A percentile compares a stretch with the other conserved stretches of the same genome.
Evolutionary conservation across 2,797 vertebrate species (phyloP).

Genomic region (Rachycentron canadum): DNA sequence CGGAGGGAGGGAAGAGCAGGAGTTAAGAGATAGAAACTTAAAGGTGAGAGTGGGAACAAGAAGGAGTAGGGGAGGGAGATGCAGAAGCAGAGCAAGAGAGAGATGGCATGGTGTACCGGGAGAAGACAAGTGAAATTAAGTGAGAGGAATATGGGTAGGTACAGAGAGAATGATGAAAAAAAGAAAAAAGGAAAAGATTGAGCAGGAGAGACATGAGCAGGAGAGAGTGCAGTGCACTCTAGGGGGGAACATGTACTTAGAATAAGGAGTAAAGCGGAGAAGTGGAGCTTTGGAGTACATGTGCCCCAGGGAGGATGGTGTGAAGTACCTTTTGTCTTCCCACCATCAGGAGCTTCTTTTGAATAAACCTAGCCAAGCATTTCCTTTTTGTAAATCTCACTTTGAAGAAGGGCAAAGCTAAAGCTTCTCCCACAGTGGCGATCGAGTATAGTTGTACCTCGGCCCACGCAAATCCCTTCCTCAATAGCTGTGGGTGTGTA

Average conservation of each 20-base stretch:
- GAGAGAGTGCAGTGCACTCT: slow-evolving; percentile 58
- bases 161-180: slow-evolving; percentile 27
- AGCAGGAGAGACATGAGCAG: slow-evolving; percentile 46
- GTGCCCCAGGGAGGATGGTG: slow-evolving; percentile 75
- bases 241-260: slow-evolving; percentile 64
- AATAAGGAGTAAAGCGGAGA: slow-evolving; percentile 72
- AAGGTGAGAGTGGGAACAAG: slow-evolving; percentile 41
- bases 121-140: slow-evolving; percentile 56
- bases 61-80: slow-evolving; percentile 16
- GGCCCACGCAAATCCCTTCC: slow-evolving; percentile 78
- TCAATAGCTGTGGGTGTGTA: slow-evolving; percentile 75
- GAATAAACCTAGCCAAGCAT: slow-evolving; percentile 78
- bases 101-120: slow-evolving; percentile 11
- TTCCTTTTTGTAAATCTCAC: slow-evolving; percentile 80
- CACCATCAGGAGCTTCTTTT: slow-evolving; percentile 77
- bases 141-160: slow-evolving; percentile 39
- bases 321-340: slow-evolving; percentile 82
- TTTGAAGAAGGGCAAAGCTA: slow-evolving; percentile 78
- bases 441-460: slow-evolving; percentile 74
- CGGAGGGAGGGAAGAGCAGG: slow-evolving; percentile 12
- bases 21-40: slow-evolving; percentile 45
- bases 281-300: slow-evolving; percentile 76
- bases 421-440: slow-evolving; percentile 75
- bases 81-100: slow-evolving; percentile 21
- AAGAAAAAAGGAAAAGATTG: slow-evolving; percentile 39